A percentile compares a stretch with the other conserved stretches of the same genome.
Conservation (phyloP, 2,888 invertebrate species). For the Drosophila peninsularis region DNA sequence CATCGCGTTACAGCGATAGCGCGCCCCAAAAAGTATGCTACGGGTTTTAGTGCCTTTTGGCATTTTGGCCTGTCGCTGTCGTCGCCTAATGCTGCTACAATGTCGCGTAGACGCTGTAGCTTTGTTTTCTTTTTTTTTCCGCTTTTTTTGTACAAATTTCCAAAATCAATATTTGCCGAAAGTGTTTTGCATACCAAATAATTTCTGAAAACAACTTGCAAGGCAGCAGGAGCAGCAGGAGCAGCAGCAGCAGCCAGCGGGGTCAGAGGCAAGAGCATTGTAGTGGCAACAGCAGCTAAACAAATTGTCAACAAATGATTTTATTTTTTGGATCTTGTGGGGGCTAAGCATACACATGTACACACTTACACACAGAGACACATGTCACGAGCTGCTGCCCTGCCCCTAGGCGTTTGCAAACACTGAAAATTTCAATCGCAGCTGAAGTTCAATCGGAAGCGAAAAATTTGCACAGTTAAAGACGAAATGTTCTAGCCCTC, state of each 20-base stretch:
- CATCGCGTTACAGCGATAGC: slow-evolving; percentile 9
- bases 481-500: slow-evolving; percentile 29
- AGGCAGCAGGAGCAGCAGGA: too few relatives aligned
- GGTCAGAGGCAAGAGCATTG: slow-evolving; percentile 44
- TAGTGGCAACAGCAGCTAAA: slow-evolving; percentile 79
- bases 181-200: slow-evolving; percentile 82
- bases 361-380: slow-evolving; percentile 29
- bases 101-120: slow-evolving; percentile 53
- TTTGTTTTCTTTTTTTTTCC: slow-evolving; percentile 63
- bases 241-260: slow-evolving; percentile 4
- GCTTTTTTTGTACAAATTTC: slow-evolving; percentile 77
- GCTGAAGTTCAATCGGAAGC: slow-evolving; percentile 51
- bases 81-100: slow-evolving; percentile 68
- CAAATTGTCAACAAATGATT: slow-evolving; percentile 81
- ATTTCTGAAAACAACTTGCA: slow-evolving; percentile 72
- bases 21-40: slow-evolving; percentile 66
- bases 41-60: slow-evolving; percentile 54
- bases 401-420: slow-evolving; percentile 57
- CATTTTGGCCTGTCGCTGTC: slow-evolving; percentile 33
- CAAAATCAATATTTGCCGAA: slow-evolving; percentile 82
- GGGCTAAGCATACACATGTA: slow-evolving; percentile 31
- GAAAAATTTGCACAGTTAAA: slow-evolving; percentile 23
- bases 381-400: slow-evolving; percentile 55
- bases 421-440: slow-evolving; percentile 67
- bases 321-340: slow-evolving; percentile 62